These are phyloP conservation scores for Hypotaenidia philippensis DNA, from an alignment of 2,797 vertebrate genomes.

Conservation along the genomic window DNA sequence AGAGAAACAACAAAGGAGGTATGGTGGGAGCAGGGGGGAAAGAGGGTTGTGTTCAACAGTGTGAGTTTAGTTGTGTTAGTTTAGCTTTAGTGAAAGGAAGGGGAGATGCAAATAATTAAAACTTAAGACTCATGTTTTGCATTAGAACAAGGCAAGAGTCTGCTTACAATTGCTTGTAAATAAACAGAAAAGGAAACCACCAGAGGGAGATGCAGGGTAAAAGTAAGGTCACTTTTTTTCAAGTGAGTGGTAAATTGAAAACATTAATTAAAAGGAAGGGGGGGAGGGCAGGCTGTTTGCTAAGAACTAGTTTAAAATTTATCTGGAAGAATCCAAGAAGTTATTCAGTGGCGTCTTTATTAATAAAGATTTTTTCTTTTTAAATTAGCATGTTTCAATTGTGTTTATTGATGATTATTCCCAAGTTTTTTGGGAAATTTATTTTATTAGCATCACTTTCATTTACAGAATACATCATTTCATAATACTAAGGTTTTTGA, in stretches of 20 bases:
- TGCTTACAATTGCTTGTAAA: neutral
- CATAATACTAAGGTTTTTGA: neutral
- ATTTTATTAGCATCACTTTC: neutral
- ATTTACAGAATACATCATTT: neutral
- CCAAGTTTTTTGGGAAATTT: neutral
- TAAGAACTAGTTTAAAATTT: neutral
- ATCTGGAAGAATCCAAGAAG: neutral
- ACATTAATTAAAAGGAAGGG: neutral
- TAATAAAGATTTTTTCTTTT: neutral
- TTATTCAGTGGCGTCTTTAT: neutral
- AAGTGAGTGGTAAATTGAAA: neutral
- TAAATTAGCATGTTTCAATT: neutral
- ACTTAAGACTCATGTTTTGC: neutral
- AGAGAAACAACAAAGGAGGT: neutral
- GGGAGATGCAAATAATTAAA: neutral
- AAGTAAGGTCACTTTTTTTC: slow-evolving; percentile 24
- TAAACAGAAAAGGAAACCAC: slow-evolving; percentile 23
- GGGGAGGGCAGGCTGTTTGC: neutral
- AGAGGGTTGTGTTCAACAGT: neutral
- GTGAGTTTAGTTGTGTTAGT: neutral
- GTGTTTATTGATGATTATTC: neutral
- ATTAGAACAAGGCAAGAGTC: neutral
- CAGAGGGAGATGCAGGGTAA: slow-evolving; percentile 63
- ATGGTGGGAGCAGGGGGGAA: rapidly evolving
- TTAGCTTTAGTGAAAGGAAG: neutral